Conservation (phyloP, 1,140 invertebrate species). For the Chironomus striatipennis region DNA sequence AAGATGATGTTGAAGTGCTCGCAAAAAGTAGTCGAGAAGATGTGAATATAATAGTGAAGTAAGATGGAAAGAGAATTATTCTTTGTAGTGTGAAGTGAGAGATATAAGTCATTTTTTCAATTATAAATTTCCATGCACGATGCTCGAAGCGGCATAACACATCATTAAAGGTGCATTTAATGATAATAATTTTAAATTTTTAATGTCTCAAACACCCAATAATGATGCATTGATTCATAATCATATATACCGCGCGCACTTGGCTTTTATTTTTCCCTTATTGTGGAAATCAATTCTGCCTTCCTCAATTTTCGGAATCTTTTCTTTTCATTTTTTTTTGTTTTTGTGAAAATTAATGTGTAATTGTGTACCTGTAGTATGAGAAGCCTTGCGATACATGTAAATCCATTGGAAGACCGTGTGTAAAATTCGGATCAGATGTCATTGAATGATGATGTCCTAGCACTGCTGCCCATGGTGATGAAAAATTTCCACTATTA, state of each 20-base stretch:
- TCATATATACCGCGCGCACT: background rate
- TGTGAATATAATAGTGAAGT: too few species aligned
- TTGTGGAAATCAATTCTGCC: background rate
- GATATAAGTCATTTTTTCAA: constrained; percentile 19
- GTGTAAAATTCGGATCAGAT: constrained; percentile 33
- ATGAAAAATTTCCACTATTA: constrained; percentile 53
- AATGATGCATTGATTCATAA: constrained; percentile 22
- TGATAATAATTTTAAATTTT: constrained; percentile 18
- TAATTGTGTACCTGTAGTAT: constrained; percentile 67
- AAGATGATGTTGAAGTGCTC: too few species aligned
- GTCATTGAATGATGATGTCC: constrained; percentile 46
- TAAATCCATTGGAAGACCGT: constrained; percentile 70
- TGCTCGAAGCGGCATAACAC: constrained; percentile 10
- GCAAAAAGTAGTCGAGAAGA: too few species aligned
- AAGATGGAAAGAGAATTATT: too few species aligned
- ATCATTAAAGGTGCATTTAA: constrained; percentile 21
- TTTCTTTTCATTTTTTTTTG: too few species aligned
- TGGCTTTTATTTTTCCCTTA: too few species aligned
- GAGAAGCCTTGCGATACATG: constrained; percentile 80
- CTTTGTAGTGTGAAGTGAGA: too few species aligned
- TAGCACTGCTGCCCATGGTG: constrained; percentile 60
- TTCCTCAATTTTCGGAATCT: too few species aligned
- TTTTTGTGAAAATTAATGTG: too few species aligned
- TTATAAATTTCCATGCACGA: constrained; percentile 15
- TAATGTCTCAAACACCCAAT: constrained; percentile 14